Conservation (phyloP, 2,888 invertebrate genomes). For the Tenthredo notha region DNA sequence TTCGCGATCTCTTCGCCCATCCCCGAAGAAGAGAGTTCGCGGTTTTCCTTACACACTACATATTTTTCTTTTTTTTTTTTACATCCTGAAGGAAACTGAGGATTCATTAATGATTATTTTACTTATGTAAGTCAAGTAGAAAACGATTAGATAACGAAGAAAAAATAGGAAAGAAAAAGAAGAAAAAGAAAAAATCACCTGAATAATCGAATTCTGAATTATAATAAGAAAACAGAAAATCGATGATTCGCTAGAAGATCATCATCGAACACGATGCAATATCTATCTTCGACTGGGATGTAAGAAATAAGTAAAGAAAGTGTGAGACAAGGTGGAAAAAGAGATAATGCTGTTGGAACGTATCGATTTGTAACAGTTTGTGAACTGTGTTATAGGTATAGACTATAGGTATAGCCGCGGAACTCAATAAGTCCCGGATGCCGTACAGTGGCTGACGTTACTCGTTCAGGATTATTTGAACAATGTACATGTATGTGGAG, state of each 20-base stretch:
- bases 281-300: background rate
- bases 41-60: background rate
- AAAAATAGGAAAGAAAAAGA: background rate
- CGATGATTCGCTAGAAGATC: slow-evolving; percentile 5
- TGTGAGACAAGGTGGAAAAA: slow-evolving; percentile 20
- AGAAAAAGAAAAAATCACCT: background rate
- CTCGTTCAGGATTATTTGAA: background rate
- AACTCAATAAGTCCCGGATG: background rate
- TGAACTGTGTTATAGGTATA: background rate
- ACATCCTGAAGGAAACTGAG: background rate
- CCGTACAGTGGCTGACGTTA: background rate
- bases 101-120: background rate
- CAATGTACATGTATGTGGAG: background rate
- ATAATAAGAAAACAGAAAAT: background rate
- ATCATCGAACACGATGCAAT: slow-evolving; percentile 2
- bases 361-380: slow-evolving; percentile 46
- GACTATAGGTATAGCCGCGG: background rate
- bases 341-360: slow-evolving; percentile 13
- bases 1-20: slow-evolving; percentile 32
- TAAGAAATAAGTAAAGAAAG: slow-evolving; percentile 22
- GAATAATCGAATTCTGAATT: background rate
- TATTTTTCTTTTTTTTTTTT: too few species aligned
- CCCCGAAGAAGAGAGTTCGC: background rate
- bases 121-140: background rate
- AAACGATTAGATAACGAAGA: background rate